These are phyloP conservation scores for Ichneumon xanthorius DNA, from an alignment of 2,888 invertebrate species.

Conservation along the genomic window DNA sequence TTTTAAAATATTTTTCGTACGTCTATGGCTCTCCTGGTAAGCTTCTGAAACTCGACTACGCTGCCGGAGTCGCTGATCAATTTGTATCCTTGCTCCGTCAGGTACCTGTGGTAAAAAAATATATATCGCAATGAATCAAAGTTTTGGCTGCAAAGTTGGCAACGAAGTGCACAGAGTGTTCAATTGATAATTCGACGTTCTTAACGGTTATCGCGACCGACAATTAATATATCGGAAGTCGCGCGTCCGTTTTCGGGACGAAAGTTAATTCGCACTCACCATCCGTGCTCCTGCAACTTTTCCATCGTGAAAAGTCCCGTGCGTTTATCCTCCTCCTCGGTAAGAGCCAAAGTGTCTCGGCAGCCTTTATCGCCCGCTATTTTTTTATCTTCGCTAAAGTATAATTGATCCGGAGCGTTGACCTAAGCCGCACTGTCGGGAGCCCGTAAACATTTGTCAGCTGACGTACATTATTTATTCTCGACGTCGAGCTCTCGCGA, in stretches of 20 bases:
- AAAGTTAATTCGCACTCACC: conserved; percentile 85
- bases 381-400: neutral
- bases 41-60: conserved; percentile 88
- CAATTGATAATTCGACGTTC: neutral
- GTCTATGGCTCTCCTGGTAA: conserved; percentile 89
- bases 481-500: neutral
- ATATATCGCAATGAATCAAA: no score
- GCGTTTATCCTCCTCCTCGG: neutral
- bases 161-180: neutral
- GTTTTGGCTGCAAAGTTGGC: neutral
- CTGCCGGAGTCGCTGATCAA: conserved; percentile 88
- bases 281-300: conserved; percentile 89
- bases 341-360: neutral
- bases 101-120: conserved; percentile 86
- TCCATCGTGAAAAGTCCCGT: conserved; percentile 82
- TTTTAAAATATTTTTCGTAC: conserved; percentile 86
- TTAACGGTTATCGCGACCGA: neutral
- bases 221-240: neutral
- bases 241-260: neutral
- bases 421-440: conserved; percentile 39
- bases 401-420: neutral
- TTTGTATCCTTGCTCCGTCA: conserved; percentile 90
- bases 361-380: neutral
- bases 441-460: conserved; percentile 68
- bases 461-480: conserved; percentile 64